These are phyloP conservation scores for Chrysopa pallens DNA, from an alignment of 1,140 invertebrate species.

Conservation along the genomic window DNA sequence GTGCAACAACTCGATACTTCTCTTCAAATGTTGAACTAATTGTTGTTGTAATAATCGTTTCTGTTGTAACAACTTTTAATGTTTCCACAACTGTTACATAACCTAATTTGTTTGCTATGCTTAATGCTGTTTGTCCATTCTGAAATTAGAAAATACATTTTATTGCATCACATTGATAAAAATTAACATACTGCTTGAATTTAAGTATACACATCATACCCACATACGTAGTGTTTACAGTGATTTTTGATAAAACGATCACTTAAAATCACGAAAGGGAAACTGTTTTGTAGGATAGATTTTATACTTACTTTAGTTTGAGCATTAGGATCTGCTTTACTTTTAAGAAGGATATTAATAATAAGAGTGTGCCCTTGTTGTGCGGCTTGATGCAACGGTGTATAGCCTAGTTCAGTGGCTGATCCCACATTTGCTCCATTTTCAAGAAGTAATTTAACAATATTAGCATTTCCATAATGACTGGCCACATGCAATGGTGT, in stretches of 20 bases:
- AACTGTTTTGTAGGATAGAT: too few relatives aligned
- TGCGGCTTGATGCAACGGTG: constrained; percentile 92
- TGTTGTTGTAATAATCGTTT: constrained; percentile 63
- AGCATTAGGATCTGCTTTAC: constrained; percentile 88
- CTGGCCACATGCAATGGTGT: constrained; percentile 92
- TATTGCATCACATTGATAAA: too few relatives aligned
- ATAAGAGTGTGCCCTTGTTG: constrained; percentile 95
- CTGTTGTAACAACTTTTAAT: constrained; percentile 91
- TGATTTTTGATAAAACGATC: too few relatives aligned
- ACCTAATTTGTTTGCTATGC: constrained; percentile 87
- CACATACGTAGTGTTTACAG: too few relatives aligned
- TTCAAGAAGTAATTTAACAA: constrained; percentile 82
- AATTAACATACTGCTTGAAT: too few relatives aligned
- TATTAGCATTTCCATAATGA: constrained; percentile 92
- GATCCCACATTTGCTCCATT: constrained; percentile 55
- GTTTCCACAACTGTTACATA: constrained; percentile 98
- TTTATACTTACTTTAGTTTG: constrained; percentile 66
- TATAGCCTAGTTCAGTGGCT: constrained; percentile 74
- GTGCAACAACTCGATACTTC: constrained; percentile 90
- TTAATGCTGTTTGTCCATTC: constrained; percentile 92
- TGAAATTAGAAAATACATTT: constrained; percentile 23
- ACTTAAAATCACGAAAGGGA: too few relatives aligned
- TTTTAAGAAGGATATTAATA: constrained; percentile 83
- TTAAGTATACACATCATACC: too few relatives aligned
- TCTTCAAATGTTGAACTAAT: constrained; percentile 60